phyloP scores from a whole-genome alignment of 37 sponge, comb jelly and placozoan species.

The Halichondria panicea region DNA sequence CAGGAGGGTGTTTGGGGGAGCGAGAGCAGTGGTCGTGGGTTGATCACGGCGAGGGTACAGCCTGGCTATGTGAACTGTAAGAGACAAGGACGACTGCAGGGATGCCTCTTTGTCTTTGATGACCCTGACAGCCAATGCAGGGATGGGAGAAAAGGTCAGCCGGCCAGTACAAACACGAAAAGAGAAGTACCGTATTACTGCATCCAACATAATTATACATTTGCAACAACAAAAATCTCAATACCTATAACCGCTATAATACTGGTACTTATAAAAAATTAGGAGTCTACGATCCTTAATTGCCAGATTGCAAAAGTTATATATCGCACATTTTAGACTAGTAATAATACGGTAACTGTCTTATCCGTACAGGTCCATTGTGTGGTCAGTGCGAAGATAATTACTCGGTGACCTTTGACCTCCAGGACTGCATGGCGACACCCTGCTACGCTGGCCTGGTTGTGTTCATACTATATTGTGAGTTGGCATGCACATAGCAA shows the following conservation, averaged over 20 bases:
- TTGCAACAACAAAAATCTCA: not conserved
- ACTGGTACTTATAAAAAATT: too few species aligned
- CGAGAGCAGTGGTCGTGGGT: conserved; percentile 9
- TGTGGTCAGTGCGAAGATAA: conserved; percentile 49
- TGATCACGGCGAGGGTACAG: conserved; percentile 35
- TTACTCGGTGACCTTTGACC: conserved; percentile 55
- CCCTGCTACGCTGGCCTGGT: conserved; percentile 22
- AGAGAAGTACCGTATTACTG: not conserved
- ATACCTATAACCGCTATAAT: too few species aligned
- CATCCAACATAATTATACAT: not conserved
- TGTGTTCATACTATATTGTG: conserved; percentile 54
- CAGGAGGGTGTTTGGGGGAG: conserved; percentile 65
- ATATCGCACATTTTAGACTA: too few species aligned
- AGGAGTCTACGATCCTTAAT: too few species aligned
- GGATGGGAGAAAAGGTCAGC: conserved; percentile 57
- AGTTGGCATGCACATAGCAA: too few species aligned
- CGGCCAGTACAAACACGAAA: not conserved
- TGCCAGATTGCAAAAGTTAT: too few species aligned
- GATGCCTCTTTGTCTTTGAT: conserved; percentile 76
- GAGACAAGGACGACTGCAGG: conserved; percentile 56
- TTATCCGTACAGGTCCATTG: conserved; percentile 52
- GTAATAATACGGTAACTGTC: too few species aligned
- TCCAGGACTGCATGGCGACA: conserved; percentile 38
- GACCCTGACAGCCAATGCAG: conserved; percentile 39
- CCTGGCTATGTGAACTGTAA: conserved; percentile 56